Evolutionary conservation across 2,113 vertebrate genomes (phyloP).

Genomic region (Rhinoptilus africanus): DNA sequence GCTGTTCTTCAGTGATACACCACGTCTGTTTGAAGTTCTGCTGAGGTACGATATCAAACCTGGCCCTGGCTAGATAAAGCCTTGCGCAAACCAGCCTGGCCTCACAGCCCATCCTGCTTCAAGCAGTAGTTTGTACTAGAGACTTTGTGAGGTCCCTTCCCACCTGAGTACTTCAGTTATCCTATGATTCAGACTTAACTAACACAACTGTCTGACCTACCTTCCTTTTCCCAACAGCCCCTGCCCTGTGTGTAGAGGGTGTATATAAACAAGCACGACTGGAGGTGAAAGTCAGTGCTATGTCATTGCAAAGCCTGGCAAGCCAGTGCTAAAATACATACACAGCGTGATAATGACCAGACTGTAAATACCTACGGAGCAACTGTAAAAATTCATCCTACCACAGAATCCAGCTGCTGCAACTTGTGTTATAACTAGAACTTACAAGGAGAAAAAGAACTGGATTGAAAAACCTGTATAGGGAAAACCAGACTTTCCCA

Average conservation of each 20-base stretch:
- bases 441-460: background rate
- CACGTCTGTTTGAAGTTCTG: background rate
- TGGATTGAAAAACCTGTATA: background rate
- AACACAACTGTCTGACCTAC: background rate
- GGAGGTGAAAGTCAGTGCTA: background rate
- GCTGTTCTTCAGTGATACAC: background rate
- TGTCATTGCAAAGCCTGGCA: background rate
- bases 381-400: background rate
- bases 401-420: background rate
- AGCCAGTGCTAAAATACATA: background rate
- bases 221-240: background rate
- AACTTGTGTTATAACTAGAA: background rate
- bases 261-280: background rate
- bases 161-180: background rate
- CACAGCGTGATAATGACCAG: background rate
- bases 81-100: background rate
- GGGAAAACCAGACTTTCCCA: background rate
- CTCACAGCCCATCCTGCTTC: background rate
- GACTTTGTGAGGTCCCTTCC: background rate
- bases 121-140: background rate
- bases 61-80: background rate
- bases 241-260: background rate
- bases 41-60: background rate
- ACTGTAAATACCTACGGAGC: background rate
- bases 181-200: background rate